phyloP scores from a whole-genome alignment of 2,888 invertebrate genomes.

The Gortyna flavago region DNA sequence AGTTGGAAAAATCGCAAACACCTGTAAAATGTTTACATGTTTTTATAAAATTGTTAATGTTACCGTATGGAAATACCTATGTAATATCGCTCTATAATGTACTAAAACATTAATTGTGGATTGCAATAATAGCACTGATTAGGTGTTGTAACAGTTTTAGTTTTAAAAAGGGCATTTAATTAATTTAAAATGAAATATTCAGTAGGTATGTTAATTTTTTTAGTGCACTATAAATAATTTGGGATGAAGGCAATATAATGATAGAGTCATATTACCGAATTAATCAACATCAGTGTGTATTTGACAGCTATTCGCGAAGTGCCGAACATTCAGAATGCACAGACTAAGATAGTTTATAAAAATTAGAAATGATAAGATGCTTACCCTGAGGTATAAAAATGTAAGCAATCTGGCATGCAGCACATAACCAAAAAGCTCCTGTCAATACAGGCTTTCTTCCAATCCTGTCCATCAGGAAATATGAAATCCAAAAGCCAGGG shows the following conservation, averaged over 20 bases:
- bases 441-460: slow-evolving; percentile 91
- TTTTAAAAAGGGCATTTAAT: background rate
- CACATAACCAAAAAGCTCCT: slow-evolving; percentile 90
- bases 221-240: background rate
- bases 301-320: background rate
- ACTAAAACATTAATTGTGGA: background rate
- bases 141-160: background rate
- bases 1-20: background rate
- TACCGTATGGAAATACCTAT: background rate
- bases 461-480: slow-evolving; percentile 89
- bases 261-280: background rate
- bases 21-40: background rate
- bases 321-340: no score
- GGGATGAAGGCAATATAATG: no score
- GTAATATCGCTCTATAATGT: background rate
- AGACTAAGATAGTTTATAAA: background rate
- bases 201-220: background rate
- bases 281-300: background rate
- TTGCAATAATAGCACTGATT: background rate
- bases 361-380: slow-evolving; percentile 2
- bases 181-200: background rate
- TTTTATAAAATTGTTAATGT: background rate
- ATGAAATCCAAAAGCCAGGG: slow-evolving; percentile 91
- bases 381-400: slow-evolving; percentile 88
- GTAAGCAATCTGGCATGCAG: slow-evolving; percentile 89